phyloP scores from a whole-genome alignment of 2,113 vertebrate genomes.

The Hemichromis elongatus region DNA sequence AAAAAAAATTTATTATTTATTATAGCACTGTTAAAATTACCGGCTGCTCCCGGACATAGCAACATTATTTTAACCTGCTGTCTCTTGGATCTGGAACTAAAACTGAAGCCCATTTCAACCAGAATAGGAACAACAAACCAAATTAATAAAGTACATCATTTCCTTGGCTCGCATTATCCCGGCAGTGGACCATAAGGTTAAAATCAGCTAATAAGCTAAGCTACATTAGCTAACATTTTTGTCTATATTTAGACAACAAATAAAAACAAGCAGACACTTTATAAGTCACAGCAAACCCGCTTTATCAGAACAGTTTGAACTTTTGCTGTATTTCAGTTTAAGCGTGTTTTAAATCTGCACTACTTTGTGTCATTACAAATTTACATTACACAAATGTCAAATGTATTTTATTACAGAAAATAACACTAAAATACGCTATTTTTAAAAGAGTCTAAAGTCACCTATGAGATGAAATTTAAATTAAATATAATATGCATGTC shows the following conservation, averaged over 20 bases:
- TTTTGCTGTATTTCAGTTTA: neutral
- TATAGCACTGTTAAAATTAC: neutral
- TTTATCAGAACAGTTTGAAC: neutral
- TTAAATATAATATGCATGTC: neutral
- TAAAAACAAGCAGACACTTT: neutral
- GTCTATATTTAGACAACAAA: neutral
- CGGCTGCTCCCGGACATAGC: neutral
- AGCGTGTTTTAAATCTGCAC: neutral
- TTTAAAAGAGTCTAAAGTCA: accelerated
- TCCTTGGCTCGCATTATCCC: accelerated
- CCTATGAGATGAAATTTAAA: neutral
- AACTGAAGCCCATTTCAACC: neutral
- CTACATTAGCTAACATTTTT: neutral
- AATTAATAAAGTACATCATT: neutral
- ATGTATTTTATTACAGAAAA: no score
- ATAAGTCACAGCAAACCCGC: neutral
- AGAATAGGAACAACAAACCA: accelerated
- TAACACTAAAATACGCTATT: neutral
- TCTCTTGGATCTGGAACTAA: neutral
- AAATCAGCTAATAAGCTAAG: neutral
- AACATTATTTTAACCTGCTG: neutral
- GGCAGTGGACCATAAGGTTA: neutral
- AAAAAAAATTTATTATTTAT: no score
- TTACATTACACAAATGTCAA: no score
- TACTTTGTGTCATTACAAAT: no score